Base-by-base conservation (phyloP, 2,888 invertebrate genomes). In the Elmis aenea region DNA sequence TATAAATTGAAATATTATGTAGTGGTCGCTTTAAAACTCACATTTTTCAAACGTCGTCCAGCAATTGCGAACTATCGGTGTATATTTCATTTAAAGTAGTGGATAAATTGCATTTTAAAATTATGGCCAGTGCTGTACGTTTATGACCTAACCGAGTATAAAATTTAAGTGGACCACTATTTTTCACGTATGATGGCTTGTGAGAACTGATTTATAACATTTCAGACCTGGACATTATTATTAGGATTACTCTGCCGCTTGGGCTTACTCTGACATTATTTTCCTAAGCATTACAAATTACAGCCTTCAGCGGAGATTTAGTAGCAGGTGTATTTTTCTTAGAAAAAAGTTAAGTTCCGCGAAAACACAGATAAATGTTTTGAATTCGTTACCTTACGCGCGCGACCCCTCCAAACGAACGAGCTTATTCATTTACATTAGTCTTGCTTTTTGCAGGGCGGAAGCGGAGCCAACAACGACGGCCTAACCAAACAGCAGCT, bases 401-500 rank as follows among this genome's bases (percentile, higher is more conserved):
- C 5, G 11, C n/a, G n/a, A n/a, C n/a, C n/a, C n/a, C n/a, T n/a
- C n/a, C n/a, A n/a, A 24, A 24, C 11, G 24, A 9, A 10, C 5
- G 5, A n/a, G n/a, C n/a, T n/a, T n/a, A n/a, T n/a, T n/a, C n/a
- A n/a, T n/a, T n/a, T n/a, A n/a, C n/a, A n/a, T n/a, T n/a, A n/a
- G n/a, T n/a, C n/a, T n/a, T n/a, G n/a, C n/a, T n/a, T n/a, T 34
- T 56, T 46, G 3, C 58, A 71, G 72, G 66, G 66, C 46, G 64
- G 68, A 45, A 66, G 63, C 31, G 68, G 70, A 22, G 67, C 69
- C 32, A 73, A 68, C 62, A 81, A 81, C 61, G 82, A 83, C 53
- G 81, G 81, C 40, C 68, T 83, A 49, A 82, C 82, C 34, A 77
- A 81, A 53, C 82, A 84, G 57, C 84, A 84, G 63, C 71, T 83